Percentiles rank a stretch among this genome's conserved stretches.
These are phyloP conservation scores for Microplitis deprimator DNA, from an alignment of 2,888 invertebrate genomes.

Conservation along the genomic window DNA sequence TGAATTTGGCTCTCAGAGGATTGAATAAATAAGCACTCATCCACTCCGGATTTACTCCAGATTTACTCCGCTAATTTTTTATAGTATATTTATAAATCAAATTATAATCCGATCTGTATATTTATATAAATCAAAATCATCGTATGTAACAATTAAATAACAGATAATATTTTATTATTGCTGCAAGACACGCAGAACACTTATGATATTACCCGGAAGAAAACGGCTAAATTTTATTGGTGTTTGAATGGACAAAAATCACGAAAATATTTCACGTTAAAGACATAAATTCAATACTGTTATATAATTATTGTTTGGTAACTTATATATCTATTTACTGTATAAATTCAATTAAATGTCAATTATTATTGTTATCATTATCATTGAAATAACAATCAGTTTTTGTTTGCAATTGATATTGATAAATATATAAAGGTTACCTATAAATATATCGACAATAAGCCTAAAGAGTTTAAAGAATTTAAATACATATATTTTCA, in stretches of 20 bases:
- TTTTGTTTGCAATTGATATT: not conserved
- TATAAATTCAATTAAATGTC: not conserved
- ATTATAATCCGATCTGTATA: not conserved
- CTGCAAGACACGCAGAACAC: slow-evolving; percentile 29
- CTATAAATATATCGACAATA: too few species aligned
- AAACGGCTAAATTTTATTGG: not conserved
- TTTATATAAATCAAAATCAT: slow-evolving; percentile 22
- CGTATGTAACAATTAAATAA: slow-evolving; percentile 21
- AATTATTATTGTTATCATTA: not conserved
- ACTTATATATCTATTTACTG: not conserved
- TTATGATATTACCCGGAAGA: slow-evolving; percentile 9
- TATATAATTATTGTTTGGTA: not conserved
- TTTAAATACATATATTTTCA: not conserved
- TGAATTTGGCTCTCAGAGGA: too few species aligned
- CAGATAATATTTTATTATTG: slow-evolving; percentile 20
- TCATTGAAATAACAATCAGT: not conserved
- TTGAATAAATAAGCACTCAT: too few species aligned
- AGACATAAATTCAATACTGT: not conserved
- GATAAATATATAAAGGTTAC: not conserved
- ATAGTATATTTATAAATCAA: not conserved
- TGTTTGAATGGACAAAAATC: slow-evolving; percentile 28
- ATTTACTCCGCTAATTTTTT: too few species aligned
- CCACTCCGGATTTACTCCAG: too few species aligned
- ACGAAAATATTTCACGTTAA: slow-evolving; percentile 16
- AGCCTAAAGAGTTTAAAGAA: too few species aligned